These are phyloP conservation scores for Ooceraea biroi DNA, from an alignment of 1,140 invertebrate species.

Conservation along the genomic window DNA sequence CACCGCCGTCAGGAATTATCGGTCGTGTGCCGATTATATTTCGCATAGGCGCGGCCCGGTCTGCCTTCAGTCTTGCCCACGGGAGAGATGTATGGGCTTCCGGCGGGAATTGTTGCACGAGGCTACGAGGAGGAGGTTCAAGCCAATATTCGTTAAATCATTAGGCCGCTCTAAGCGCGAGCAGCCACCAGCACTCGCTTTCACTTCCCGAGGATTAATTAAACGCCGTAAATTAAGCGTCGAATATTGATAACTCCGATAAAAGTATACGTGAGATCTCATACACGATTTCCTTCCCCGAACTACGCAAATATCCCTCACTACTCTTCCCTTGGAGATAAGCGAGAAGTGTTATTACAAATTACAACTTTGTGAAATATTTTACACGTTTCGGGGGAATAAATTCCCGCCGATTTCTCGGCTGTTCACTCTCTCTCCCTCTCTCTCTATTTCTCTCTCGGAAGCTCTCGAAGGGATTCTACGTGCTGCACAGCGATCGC, in stretches of 20 bases:
- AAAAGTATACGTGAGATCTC: no score
- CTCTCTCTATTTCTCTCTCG: not conserved
- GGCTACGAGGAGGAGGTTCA: not conserved
- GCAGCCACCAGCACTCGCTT: no score
- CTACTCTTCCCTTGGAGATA: not conserved
- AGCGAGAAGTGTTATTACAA: not conserved
- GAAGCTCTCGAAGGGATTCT: not conserved
- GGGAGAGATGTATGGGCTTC: not conserved
- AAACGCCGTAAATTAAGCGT: not conserved
- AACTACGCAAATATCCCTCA: not conserved
- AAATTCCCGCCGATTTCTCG: not conserved
- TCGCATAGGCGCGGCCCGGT: conserved; percentile 60
- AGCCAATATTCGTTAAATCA: conserved; percentile 10
- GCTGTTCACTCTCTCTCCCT: not conserved
- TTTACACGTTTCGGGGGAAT: not conserved
- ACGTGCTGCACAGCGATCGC: not conserved
- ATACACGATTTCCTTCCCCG: not conserved
- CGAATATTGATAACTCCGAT: not conserved
- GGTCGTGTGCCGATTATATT: conserved; percentile 71
- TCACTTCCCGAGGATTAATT: not conserved
- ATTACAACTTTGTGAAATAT: not conserved
- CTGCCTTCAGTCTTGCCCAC: not conserved
- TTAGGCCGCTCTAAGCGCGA: not conserved
- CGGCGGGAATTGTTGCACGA: not conserved
- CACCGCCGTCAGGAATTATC: conserved; percentile 69